A percentile compares a stretch with the other conserved stretches of the same genome.
These are phyloP conservation scores for Erannis defoliaria DNA, from an alignment of 2,888 invertebrate species.

Conservation along the genomic window DNA sequence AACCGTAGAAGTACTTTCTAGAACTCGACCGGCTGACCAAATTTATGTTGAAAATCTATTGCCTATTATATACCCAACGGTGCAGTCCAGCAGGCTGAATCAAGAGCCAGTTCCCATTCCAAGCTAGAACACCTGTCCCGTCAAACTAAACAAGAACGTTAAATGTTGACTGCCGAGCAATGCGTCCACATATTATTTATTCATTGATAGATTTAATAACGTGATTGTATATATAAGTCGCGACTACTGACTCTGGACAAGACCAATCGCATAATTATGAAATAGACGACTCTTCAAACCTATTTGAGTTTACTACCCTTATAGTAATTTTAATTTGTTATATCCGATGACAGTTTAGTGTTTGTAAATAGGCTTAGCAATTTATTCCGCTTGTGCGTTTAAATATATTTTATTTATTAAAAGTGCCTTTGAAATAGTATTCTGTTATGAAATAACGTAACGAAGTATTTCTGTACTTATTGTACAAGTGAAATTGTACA, in stretches of 20 bases:
- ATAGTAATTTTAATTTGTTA: slow-evolving; percentile 32
- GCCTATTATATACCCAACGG: too few species aligned
- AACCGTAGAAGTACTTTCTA: too few species aligned
- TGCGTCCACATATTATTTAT: too few species aligned
- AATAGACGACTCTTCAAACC: neutral
- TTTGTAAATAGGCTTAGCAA: slow-evolving; percentile 40
- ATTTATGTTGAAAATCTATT: too few species aligned
- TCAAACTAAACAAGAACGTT: too few species aligned
- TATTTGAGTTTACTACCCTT: slow-evolving; percentile 4
- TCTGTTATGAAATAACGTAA: slow-evolving; percentile 25
- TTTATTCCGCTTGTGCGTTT: slow-evolving; percentile 40
- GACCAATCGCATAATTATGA: neutral
- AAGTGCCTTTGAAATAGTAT: slow-evolving; percentile 43
- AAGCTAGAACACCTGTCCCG: too few species aligned
- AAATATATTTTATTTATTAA: slow-evolving; percentile 44
- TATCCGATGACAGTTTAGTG: slow-evolving; percentile 35
- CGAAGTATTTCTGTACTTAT: slow-evolving; percentile 38
- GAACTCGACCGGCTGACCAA: too few species aligned
- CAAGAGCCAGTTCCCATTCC: too few species aligned
- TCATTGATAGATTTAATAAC: too few species aligned
- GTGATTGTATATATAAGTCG: neutral
- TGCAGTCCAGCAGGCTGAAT: too few species aligned
- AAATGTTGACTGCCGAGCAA: too few species aligned
- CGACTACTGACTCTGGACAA: neutral
- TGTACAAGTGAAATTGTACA: slow-evolving; percentile 17